Conservation (phyloP, 2,888 invertebrate species). For the Oligia strigilis region DNA sequence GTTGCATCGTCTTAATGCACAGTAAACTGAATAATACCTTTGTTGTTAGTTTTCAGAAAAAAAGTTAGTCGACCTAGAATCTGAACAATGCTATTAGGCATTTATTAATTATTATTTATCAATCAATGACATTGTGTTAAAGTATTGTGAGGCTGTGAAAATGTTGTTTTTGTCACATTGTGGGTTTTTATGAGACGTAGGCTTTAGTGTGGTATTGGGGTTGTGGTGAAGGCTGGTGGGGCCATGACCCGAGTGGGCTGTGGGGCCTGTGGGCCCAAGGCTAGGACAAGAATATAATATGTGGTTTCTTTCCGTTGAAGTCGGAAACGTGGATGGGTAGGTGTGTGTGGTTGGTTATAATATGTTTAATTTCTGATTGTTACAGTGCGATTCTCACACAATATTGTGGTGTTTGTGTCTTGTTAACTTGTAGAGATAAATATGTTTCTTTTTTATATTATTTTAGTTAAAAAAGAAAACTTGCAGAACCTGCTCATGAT, state of each 20-base stretch:
- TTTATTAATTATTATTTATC: conserved; percentile 70
- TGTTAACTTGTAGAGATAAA: not conserved
- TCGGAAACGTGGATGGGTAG: not conserved
- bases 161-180: conserved; percentile 51
- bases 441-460: not conserved
- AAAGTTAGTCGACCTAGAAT: conserved; percentile 81
- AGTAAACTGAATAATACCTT: conserved; percentile 83
- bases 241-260: conserved; percentile 12
- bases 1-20: conserved; percentile 83
- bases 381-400: not conserved
- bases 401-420: not conserved
- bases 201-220: conserved; percentile 20
- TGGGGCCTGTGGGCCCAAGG: conserved; percentile 14
- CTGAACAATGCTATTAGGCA: conserved; percentile 78
- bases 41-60: conserved; percentile 78
- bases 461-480: no score
- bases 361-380: not conserved
- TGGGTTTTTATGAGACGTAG: conserved; percentile 27
- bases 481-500: not conserved
- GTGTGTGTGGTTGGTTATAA: not conserved
- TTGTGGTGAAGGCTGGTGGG: conserved; percentile 21
- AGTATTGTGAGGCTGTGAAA: conserved; percentile 60
- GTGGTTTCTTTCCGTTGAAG: not conserved
- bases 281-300: conserved; percentile 1
- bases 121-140: conserved; percentile 66